These are phyloP conservation scores for Diacarnus erythraeanus DNA, from an alignment of 37 sponge, comb jelly and placozoan species.

Conservation along the genomic window DNA sequence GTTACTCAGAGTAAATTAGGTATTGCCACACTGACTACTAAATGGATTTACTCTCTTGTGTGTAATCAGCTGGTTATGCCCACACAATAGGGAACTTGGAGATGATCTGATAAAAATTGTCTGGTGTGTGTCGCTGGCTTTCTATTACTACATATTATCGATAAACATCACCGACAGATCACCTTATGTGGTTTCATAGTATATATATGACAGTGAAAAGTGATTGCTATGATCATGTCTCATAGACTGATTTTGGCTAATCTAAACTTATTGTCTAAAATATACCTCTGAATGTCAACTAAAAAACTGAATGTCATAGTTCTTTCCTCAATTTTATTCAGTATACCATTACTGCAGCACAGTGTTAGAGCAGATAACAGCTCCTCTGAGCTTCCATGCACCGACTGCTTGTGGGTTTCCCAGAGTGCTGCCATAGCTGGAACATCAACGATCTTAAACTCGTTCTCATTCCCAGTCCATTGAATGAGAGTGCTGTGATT, in stretches of 20 bases:
- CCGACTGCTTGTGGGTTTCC: slow-evolving; percentile 62
- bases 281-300: slow-evolving; percentile 42
- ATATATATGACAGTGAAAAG: background rate
- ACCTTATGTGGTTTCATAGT: no score
- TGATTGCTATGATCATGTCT: background rate
- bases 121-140: no score
- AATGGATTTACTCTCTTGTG: no score
- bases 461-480: slow-evolving; percentile 67
- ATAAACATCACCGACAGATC: no score
- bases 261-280: background rate
- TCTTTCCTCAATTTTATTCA: slow-evolving; percentile 68
- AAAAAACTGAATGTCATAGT: slow-evolving; percentile 47
- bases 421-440: slow-evolving; percentile 60
- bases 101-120: no score
- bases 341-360: slow-evolving; percentile 64
- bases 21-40: no score
- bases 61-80: no score
- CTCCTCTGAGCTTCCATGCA: background rate
- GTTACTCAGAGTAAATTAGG: no score
- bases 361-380: background rate
- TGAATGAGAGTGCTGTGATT: slow-evolving; percentile 44
- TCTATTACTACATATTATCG: no score
- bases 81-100: no score
- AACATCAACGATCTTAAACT: slow-evolving; percentile 49
- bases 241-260: background rate